Percentiles rank a stretch among this genome's conserved stretches.
phyloP scores from a whole-genome alignment of 2,888 invertebrate species.

The Laothoe populi region DNA sequence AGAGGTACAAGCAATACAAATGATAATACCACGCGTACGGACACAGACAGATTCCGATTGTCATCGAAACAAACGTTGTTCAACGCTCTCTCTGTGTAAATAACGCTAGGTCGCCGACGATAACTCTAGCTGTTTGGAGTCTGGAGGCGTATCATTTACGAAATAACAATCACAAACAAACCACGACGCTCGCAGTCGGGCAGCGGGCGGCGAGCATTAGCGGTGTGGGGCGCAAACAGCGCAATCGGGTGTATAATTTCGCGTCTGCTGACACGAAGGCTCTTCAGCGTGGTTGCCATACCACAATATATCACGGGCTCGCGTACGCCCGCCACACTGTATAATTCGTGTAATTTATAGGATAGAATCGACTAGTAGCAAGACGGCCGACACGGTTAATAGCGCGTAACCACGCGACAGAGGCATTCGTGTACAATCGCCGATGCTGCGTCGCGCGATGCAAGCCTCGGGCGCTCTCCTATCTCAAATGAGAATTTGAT shows the following conservation, averaged over 20 bases:
- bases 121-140: conserved; percentile 61
- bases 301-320: conserved; percentile 80
- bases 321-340: conserved; percentile 68
- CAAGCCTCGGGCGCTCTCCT: conserved; percentile 44
- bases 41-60: conserved; percentile 77
- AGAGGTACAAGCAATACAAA: conserved; percentile 63
- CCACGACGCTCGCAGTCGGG: conserved; percentile 52
- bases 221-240: conserved; percentile 58
- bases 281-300: conserved; percentile 61
- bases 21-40: conserved; percentile 62
- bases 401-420: conserved; percentile 81
- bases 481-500: conserved; percentile 53
- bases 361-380: conserved; percentile 71
- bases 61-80: conserved; percentile 72
- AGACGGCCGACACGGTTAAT: conserved; percentile 69
- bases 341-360: conserved; percentile 84
- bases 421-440: conserved; percentile 56
- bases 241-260: conserved; percentile 76
- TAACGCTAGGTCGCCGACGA: conserved; percentile 63
- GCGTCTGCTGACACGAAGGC: conserved; percentile 73
- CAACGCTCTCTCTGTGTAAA: conserved; percentile 62
- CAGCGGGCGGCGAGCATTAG: conserved; percentile 16
- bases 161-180: conserved; percentile 78
- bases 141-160: conserved; percentile 74
- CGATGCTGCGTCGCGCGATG: conserved; percentile 44